Base-by-base conservation (phyloP, 1,140 invertebrate species). In the Atta texana region DNA sequence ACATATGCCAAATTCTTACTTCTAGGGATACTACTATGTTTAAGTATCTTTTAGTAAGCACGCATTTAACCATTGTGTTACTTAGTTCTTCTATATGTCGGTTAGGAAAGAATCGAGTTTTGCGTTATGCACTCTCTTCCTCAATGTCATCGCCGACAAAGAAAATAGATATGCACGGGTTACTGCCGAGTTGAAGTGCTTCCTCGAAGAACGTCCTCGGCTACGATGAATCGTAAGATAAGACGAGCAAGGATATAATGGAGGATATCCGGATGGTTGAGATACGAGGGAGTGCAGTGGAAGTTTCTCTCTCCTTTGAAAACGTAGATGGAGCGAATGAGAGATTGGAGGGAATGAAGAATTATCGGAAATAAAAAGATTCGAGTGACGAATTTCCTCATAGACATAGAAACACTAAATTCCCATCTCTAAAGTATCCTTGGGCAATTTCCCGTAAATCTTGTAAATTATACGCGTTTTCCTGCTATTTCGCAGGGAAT, bases 361-460 rank as follows among this genome's bases (percentile, higher is more conserved):
- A 84, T 74, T 84, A 74, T 24, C 80, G 69, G 80, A 75, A 84
- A 84, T 84, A 69, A 84, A 84, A 84, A 74, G 57, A 71, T 84
- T 75, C 24, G 14, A 44, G 24, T 7, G 55, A 74, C 61, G 28
- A 84, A 84, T 75, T 75, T n/a, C 24, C 21, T 31, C 39, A 14
- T 49, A 49, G 68, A 14, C 61, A 44, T 28, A 44, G 55, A 34
- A 72, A 75, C 57, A 74, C 31, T 75, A 84, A 84, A 84, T 69
- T 81, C 10, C 44, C 2, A 28, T 24, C 21, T 49, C 24, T 16
- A 0, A n/a, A n/a, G 12, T n/a, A n/a, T 51, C 18, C 6, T 14
- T 0, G 1, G 5, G 8, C n/a, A 59, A 31, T 18, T 55, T 16
- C 18, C 12, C 21, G 7, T n/a, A n/a, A n/a, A n/a, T 61, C 24